Evolutionary conservation across 2,797 vertebrate genomes (phyloP), one percentile per base, ranked within the genome.

Genomic region (Oreochromis mossambicus): DNA sequence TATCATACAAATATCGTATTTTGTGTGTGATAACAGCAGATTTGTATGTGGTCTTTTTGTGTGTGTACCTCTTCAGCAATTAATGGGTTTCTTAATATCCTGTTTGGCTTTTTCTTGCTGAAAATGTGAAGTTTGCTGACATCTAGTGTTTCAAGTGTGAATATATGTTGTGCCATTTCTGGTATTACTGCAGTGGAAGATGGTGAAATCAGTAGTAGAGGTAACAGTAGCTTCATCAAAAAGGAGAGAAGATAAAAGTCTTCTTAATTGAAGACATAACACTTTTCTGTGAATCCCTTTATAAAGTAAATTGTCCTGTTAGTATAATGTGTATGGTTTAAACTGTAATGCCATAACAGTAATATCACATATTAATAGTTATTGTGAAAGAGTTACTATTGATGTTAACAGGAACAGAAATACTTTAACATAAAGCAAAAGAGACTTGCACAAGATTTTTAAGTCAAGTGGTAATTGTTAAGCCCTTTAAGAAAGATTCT

Each of bases 81-180:
- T 26, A 70, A 70, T 43, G 26, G 2, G 24, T 56, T 10, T 38
- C n/a, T 10, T 63, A 46, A 6, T 15, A 11, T 4, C 63, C 7
- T 21, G 3, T 24, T 24, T 68, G 41, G 7, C 11, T 17, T 46
- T 50, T 21, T 38, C 29, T 34, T 51, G 1, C 46, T 91, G 41
- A 68, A 66, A 4, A 79, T 87, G 83, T 92, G 91, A 70, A 2
- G 79, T 87, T 86, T 93, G 91, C 89, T 95, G 93, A 87, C 94
- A 92, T 29, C 93, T 93, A 89, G 70, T 84, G 94, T 50, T 68
- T 24, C 2, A 85, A 78, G 2, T 75, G 43, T 80, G 90, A 34
- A 91, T 88, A 80, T 93, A 81, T 48, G 8, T 14, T 54, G 70
- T 48, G 24, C 24, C 6, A 5, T 12, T 50, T 48, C 70, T 50